These are phyloP conservation scores for Cheiracanthium punctorium DNA, from an alignment of 2,888 invertebrate genomes.

Conservation along the genomic window DNA sequence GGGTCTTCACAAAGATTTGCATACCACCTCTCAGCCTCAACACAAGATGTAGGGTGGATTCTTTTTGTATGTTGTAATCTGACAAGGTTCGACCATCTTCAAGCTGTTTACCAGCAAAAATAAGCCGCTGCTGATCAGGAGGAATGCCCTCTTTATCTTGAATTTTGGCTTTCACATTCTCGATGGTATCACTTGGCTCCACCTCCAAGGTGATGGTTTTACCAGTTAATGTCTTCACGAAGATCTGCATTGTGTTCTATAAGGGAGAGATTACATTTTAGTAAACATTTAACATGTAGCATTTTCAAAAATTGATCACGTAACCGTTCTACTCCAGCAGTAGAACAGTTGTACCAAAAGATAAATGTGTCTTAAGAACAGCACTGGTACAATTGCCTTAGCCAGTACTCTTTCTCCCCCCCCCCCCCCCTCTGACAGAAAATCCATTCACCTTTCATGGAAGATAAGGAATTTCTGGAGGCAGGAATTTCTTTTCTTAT, in stretches of 20 bases:
- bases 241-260: slow-evolving; percentile 88
- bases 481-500: too few relatives aligned
- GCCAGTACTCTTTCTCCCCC: too few relatives aligned
- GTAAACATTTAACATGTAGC: neutral
- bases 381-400: too few relatives aligned
- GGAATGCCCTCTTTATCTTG: slow-evolving; percentile 88
- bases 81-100: slow-evolving; percentile 81
- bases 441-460: too few relatives aligned
- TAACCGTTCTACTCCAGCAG: too few relatives aligned
- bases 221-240: slow-evolving; percentile 94
- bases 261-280: neutral
- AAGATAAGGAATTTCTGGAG: too few relatives aligned
- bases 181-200: slow-evolving; percentile 93
- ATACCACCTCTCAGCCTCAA: slow-evolving; percentile 93
- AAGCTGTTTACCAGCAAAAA: slow-evolving; percentile 76
- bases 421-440: too few relatives aligned
- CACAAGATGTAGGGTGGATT: slow-evolving; percentile 92
- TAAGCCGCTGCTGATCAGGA: slow-evolving; percentile 75
- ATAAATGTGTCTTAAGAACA: too few relatives aligned
- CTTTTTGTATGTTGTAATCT: slow-evolving; percentile 81
- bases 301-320: too few relatives aligned
- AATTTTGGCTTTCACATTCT: slow-evolving; percentile 95
- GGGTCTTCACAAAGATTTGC: slow-evolving; percentile 98
- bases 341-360: too few relatives aligned
- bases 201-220: slow-evolving; percentile 96